These are phyloP conservation scores for Aphelinus certus DNA, from an alignment of 1,140 invertebrate genomes.

Conservation along the genomic window DNA sequence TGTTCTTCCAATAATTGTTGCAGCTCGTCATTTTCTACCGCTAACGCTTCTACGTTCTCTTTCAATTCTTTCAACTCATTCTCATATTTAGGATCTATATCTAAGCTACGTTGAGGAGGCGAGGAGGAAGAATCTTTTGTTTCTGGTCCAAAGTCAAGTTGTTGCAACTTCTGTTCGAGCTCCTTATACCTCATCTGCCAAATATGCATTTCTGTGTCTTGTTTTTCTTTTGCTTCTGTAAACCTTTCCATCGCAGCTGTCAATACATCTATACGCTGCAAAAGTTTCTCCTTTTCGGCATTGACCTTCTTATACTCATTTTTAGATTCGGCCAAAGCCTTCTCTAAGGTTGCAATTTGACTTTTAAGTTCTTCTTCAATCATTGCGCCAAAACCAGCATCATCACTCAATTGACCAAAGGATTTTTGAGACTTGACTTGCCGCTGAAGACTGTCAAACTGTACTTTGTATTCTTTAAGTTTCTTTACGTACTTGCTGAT, in stretches of 20 bases:
- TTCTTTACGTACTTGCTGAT: constrained; percentile 78
- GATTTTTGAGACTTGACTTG: constrained; percentile 68
- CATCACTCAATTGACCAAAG: constrained; percentile 69
- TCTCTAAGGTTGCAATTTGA: constrained; percentile 74
- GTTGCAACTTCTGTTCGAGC: constrained; percentile 70
- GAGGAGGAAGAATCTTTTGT: constrained; percentile 13
- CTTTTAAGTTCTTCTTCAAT: constrained; percentile 79
- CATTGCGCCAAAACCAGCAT: constrained; percentile 68
- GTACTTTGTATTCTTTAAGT: constrained; percentile 77
- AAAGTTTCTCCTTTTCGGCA: constrained; percentile 72
- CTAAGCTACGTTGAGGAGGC: constrained; percentile 32
- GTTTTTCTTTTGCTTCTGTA: constrained; percentile 81
- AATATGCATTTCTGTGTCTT: constrained; percentile 74
- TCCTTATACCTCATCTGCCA: constrained; percentile 77
- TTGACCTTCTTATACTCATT: constrained; percentile 70
- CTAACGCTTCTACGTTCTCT: constrained; percentile 70
- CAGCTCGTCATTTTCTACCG: constrained; percentile 77
- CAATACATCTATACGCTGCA: constrained; percentile 79
- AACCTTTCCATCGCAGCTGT: constrained; percentile 81
- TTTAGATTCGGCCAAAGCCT: constrained; percentile 69
- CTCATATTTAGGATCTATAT: constrained; percentile 46
- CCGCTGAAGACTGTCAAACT: constrained; percentile 70
- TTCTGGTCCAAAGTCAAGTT: background rate
- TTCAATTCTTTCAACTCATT: constrained; percentile 64
- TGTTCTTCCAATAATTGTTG: constrained; percentile 73